Base-by-base conservation (phyloP, 2,888 invertebrate genomes). In the Matsumyia berberina region DNA sequence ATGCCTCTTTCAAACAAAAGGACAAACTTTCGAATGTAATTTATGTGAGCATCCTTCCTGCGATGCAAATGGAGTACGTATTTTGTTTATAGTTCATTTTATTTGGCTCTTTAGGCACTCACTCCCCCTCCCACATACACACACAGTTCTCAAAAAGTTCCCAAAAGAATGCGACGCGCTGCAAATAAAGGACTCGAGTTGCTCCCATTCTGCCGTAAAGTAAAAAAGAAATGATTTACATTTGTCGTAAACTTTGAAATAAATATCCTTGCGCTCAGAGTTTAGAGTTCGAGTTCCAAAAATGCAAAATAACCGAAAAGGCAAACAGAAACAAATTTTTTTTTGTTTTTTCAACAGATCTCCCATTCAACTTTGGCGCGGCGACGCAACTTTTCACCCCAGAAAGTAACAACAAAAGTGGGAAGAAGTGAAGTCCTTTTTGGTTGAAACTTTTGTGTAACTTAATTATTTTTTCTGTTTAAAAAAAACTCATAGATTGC, bases 1-100 rank as follows among this genome's bases (percentile, higher is more conserved):
- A 60, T 39, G 51, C 37, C 57, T 15, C 12, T 19, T 19, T 49
- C 33, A 39, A 9, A 42, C 39, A 29, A 39, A 42, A 73, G 73
- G 74, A 74, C 80, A 69, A 81, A 81, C 74, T 81, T 81, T 81
- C 62, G 69, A 81, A 81, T 37, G 69, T 57, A 74, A 81, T 81
- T 81, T 81, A 81, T 81, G 80, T 69, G 60, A 62, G 67, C 57
- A 74, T 73, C 74, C 74, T 69, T 69, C 69, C 67, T 74, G 55
- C 55, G 37, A 81, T 81, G 80, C 74, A 81, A 81, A 74, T 69
- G 33, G 55, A 67, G 67, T 69, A 60, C 60, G 17, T 49, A 66
- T 79, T 72, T 79, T 72, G 79, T 72, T 79, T 79, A 79, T 79
- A 72, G 79, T 73, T 79, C 66, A 73, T 51, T 79, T 76, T 67